Percentiles rank a stretch among this genome's conserved stretches.
phyloP scores from a whole-genome alignment of 2,797 vertebrate genomes.

The Xenopus petersii region DNA sequence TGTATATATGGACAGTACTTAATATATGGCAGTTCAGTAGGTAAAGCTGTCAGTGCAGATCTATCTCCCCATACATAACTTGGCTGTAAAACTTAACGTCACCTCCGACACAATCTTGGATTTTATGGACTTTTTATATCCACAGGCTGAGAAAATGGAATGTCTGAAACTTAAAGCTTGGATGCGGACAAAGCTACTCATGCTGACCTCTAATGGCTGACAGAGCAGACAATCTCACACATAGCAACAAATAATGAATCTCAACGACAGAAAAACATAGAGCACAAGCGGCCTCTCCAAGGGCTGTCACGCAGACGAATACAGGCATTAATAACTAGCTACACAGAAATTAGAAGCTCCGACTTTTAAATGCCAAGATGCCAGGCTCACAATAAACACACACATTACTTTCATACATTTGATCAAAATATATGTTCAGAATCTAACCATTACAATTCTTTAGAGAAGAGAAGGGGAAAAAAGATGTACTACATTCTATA shows the following conservation, averaged over 20 bases:
- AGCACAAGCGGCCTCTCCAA: not conserved
- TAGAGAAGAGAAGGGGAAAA: not conserved
- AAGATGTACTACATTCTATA: not conserved
- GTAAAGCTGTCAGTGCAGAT: slow-evolving; percentile 43
- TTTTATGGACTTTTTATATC: slow-evolving; percentile 44
- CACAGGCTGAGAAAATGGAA: slow-evolving; percentile 28
- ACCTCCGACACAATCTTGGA: slow-evolving; percentile 37
- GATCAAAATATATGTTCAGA: too few species aligned
- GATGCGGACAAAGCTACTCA: slow-evolving; percentile 20
- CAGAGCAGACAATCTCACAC: slow-evolving; percentile 15
- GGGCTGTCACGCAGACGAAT: not conserved
- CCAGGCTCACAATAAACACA: not conserved
- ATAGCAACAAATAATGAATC: not conserved
- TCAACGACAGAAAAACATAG: not conserved
- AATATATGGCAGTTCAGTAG: slow-evolving; percentile 19
- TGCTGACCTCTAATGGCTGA: slow-evolving; percentile 27
- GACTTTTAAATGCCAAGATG: not conserved
- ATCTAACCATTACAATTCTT: not conserved
- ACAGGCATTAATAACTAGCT: not conserved
- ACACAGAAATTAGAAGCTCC: not conserved
- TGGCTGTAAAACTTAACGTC: slow-evolving; percentile 41
- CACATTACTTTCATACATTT: too few species aligned
- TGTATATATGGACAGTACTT: slow-evolving; percentile 6
- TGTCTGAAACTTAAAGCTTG: slow-evolving; percentile 23
- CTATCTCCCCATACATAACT: slow-evolving; percentile 37